Conservation (phyloP, 1,140 invertebrate genomes). For the Trichonephila clavipes region DNA sequence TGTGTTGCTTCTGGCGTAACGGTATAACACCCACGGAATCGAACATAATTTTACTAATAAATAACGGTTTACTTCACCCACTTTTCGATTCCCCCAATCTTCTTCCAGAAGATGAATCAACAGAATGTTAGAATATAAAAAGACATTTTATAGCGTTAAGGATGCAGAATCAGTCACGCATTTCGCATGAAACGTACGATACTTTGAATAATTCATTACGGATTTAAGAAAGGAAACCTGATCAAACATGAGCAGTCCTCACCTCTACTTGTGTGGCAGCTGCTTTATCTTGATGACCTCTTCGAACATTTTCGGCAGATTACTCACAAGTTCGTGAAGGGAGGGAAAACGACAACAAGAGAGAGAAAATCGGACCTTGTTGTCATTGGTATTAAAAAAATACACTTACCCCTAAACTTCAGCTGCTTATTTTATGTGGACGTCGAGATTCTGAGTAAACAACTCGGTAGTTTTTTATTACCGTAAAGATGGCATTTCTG, state of each 20-base stretch:
- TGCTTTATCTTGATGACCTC: background rate
- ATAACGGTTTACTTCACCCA: too few relatives aligned
- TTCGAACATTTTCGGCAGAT: constrained; percentile 18
- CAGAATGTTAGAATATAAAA: background rate
- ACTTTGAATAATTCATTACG: constrained; percentile 12
- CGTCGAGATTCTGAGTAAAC: background rate
- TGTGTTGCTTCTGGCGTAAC: too few relatives aligned
- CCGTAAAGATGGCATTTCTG: background rate
- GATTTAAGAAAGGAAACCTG: background rate
- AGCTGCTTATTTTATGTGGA: constrained; percentile 10
- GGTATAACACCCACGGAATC: too few relatives aligned
- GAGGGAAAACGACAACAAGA: background rate
- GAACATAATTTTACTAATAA: too few relatives aligned
- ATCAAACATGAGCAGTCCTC: background rate
- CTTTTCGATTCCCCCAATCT: background rate
- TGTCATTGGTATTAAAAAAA: background rate
- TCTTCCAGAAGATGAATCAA: background rate
- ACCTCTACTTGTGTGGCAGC: background rate
- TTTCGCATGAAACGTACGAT: background rate
- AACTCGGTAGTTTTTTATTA: background rate
- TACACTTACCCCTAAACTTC: background rate
- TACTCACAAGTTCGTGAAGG: background rate
- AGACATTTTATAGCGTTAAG: background rate
- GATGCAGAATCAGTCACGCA: background rate
- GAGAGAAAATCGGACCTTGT: background rate